Evolutionary conservation across 2,888 invertebrate genomes (phyloP).

Genomic region (Eustalomyia histrio): DNA sequence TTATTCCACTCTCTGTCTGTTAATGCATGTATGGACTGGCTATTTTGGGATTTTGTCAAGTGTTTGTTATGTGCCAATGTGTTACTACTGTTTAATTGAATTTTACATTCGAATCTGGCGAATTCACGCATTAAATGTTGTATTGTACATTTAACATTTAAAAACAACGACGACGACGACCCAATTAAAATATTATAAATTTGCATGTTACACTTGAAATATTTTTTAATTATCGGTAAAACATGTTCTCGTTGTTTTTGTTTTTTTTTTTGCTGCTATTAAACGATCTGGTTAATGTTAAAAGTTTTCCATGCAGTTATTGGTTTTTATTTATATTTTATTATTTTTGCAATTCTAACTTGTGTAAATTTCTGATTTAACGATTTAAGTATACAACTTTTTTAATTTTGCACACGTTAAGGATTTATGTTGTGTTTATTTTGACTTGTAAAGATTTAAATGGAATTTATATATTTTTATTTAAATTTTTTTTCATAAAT

Average conservation of each 20-base stretch:
- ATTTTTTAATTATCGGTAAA: constrained; percentile 54
- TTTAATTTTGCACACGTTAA: too few species aligned
- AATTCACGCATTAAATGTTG: constrained; percentile 15
- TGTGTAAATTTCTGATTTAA: not conserved
- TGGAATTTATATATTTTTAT: constrained; percentile 5
- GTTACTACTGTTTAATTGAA: constrained; percentile 5
- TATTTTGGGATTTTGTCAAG: not conserved
- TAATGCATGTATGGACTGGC: not conserved
- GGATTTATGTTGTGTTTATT: too few species aligned
- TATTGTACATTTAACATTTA: constrained; percentile 7
- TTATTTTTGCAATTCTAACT: not conserved
- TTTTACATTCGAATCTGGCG: constrained; percentile 2
- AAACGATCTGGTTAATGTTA: constrained; percentile 15
- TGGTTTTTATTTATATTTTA: not conserved
- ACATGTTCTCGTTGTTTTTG: constrained; percentile 46
- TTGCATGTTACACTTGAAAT: constrained; percentile 65
- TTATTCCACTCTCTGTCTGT: not conserved
- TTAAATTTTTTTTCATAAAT: constrained; percentile 47
- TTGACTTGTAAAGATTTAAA: not conserved
- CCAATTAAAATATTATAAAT: constrained; percentile 63
- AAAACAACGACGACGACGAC: constrained; percentile 51
- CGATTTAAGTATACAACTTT: too few species aligned
- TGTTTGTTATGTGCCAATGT: not conserved
- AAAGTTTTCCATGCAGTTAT: not conserved
- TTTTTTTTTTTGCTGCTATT: constrained; percentile 32